Conservation (phyloP, 2,888 invertebrate species). For the Noctuana brunneofusca region DNA sequence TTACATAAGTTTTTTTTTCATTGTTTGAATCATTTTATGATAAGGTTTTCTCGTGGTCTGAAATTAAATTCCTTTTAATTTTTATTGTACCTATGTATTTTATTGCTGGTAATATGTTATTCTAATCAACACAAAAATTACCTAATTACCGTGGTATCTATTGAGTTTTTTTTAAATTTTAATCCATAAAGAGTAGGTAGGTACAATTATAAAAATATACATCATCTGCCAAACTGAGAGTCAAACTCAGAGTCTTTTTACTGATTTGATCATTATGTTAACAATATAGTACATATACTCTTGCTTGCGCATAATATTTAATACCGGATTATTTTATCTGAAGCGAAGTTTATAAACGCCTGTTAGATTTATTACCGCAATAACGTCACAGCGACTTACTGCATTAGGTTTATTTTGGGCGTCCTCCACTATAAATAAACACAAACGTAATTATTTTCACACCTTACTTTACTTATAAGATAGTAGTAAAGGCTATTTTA, state of each 20-base stretch:
- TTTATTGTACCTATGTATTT: neutral
- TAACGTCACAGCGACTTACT: conserved; percentile 17
- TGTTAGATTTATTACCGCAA: conserved; percentile 28
- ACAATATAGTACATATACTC: neutral
- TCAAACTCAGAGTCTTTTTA: too few relatives aligned
- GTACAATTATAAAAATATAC: too few relatives aligned
- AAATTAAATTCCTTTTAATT: neutral
- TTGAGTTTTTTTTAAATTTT: too few relatives aligned
- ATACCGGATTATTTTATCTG: neutral
- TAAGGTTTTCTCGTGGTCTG: neutral
- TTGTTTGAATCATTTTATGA: neutral
- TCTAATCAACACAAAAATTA: too few relatives aligned
- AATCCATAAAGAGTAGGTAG: too few relatives aligned
- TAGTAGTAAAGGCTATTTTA: too few relatives aligned
- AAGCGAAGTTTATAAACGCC: conserved; percentile 6
- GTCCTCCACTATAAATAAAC: neutral
- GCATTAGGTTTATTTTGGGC: conserved; percentile 9
- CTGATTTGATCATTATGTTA: neutral
- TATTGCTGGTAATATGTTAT: too few relatives aligned
- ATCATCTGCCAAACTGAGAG: too few relatives aligned
- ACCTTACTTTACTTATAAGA: neutral
- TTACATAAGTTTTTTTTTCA: neutral
- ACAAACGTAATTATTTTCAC: neutral
- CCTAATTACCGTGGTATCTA: too few relatives aligned
- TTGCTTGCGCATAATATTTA: neutral